Evolutionary conservation across 92 coral and sea anemone genomes (phyloP).

Genomic region (Galaxea fascicularis): DNA sequence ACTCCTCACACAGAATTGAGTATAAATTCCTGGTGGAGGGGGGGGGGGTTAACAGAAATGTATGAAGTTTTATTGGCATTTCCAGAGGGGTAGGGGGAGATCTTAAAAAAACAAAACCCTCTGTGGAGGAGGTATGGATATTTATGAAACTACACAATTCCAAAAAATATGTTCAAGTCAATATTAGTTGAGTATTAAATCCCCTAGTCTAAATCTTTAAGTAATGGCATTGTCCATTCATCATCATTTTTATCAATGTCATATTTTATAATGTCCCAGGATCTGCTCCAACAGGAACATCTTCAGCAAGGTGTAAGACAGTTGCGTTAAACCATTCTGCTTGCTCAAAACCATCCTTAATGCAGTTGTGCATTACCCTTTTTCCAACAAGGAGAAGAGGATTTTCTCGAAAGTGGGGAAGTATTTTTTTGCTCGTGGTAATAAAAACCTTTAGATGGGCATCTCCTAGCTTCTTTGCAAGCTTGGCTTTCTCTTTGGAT

Average conservation of each 20-base stretch:
- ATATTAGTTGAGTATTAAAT: conserved; percentile 16
- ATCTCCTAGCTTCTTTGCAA: conserved; percentile 13
- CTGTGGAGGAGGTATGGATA: neutral
- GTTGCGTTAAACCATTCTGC: too few relatives aligned
- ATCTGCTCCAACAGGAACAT: conserved; percentile 8
- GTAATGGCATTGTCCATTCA: too few relatives aligned
- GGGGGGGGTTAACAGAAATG: too few relatives aligned
- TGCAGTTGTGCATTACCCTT: conserved; percentile 17
- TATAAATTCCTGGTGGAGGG: too few relatives aligned
- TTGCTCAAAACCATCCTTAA: conserved; percentile 12
- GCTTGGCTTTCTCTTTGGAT: conserved; percentile 44
- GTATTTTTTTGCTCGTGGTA: conserved; percentile 24
- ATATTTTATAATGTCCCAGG: conserved; percentile 28
- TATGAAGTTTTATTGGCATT: too few relatives aligned
- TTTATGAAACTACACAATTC: neutral
- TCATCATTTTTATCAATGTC: conserved; percentile 31
- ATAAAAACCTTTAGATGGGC: conserved; percentile 15
- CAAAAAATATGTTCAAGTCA: conserved; percentile 7
- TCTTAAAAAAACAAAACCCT: too few relatives aligned
- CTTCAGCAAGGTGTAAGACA: conserved; percentile 4
- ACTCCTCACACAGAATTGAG: too few relatives aligned
- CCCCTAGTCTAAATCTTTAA: conserved; percentile 11
- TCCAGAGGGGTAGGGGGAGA: too few relatives aligned
- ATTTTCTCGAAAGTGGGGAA: conserved; percentile 25
- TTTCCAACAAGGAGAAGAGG: conserved; percentile 39